phyloP scores from a whole-genome alignment of 2,888 invertebrate species.

The Diarsia mendica region DNA sequence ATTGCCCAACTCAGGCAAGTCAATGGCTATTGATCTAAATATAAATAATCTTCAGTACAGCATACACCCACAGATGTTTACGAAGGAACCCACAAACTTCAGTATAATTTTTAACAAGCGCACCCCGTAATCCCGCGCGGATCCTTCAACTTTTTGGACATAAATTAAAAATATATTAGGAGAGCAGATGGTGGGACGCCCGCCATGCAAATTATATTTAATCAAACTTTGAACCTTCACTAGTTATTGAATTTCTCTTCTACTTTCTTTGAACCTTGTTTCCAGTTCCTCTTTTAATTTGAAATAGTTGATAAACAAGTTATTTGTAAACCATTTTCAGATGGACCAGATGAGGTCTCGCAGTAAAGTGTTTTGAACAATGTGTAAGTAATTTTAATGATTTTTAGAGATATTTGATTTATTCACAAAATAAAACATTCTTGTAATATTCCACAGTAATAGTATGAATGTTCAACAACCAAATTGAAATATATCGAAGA shows the following conservation, averaged over 20 bases:
- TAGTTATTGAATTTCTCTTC: slow-evolving; percentile 78
- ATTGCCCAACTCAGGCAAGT: not conserved
- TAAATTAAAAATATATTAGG: slow-evolving; percentile 89
- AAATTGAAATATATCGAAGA: slow-evolving; percentile 10
- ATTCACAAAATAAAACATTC: too few relatives aligned
- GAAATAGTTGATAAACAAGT: slow-evolving; percentile 39
- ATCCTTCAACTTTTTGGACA: slow-evolving; percentile 83
- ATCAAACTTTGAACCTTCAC: slow-evolving; percentile 77
- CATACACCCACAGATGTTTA: slow-evolving; percentile 58
- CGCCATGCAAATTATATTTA: slow-evolving; percentile 86
- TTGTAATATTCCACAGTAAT: not conserved
- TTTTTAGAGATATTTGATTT: too few relatives aligned
- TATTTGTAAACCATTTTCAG: slow-evolving; percentile 44
- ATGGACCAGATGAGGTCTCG: slow-evolving; percentile 33
- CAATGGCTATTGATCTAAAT: slow-evolving; percentile 23
- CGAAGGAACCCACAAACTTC: slow-evolving; percentile 72
- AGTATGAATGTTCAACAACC: not conserved
- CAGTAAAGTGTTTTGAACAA: slow-evolving; percentile 20
- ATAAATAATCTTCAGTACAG: slow-evolving; percentile 28
- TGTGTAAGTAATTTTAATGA: slow-evolving; percentile 38
- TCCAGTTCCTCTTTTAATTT: slow-evolving; percentile 31
- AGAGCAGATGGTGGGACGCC: slow-evolving; percentile 82
- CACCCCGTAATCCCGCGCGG: slow-evolving; percentile 63
- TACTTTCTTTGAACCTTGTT: slow-evolving; percentile 56
- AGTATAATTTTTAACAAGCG: slow-evolving; percentile 78